These are phyloP conservation scores for Lordiphosa andalusiaca DNA, from an alignment of 2,888 invertebrate species.

Conservation along the genomic window DNA sequence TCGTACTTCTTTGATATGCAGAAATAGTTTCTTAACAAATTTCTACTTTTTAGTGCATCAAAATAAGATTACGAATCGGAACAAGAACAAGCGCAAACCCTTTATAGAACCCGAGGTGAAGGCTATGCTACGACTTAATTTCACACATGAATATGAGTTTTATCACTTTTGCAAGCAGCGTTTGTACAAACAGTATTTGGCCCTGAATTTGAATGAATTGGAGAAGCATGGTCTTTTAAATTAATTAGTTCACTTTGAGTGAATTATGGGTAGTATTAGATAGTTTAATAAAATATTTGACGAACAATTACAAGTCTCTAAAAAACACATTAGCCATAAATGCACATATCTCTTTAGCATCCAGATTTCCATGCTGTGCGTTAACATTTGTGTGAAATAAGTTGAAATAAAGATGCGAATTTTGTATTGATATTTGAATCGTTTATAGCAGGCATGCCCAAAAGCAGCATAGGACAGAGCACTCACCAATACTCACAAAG, in stretches of 20 bases:
- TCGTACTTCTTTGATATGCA: background rate
- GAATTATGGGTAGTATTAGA: slow-evolving; percentile 8
- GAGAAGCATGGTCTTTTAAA: slow-evolving; percentile 51
- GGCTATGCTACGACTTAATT: slow-evolving; percentile 88
- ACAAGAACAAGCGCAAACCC: slow-evolving; percentile 91
- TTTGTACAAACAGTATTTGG: slow-evolving; percentile 88
- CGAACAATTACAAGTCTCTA: slow-evolving; percentile 19
- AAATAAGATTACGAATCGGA: slow-evolving; percentile 81
- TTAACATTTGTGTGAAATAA: slow-evolving; percentile 36
- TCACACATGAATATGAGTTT: slow-evolving; percentile 93
- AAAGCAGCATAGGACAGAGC: too few relatives aligned
- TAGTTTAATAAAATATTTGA: slow-evolving; percentile 10
- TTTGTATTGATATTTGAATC: too few relatives aligned
- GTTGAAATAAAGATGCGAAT: too few relatives aligned
- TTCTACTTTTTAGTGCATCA: slow-evolving; percentile 45
- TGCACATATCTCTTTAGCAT: slow-evolving; percentile 9
- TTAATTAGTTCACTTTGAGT: slow-evolving; percentile 21
- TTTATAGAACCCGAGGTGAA: slow-evolving; percentile 67
- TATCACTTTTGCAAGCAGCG: slow-evolving; percentile 93
- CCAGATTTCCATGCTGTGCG: too few relatives aligned
- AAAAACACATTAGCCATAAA: slow-evolving; percentile 13
- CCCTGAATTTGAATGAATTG: slow-evolving; percentile 76
- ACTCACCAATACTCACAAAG: too few relatives aligned
- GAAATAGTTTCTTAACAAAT: background rate
- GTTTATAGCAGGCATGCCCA: too few relatives aligned